Percentiles rank a stretch among this genome's conserved stretches.
Evolutionary conservation across 2,797 vertebrate genomes (phyloP).

Genomic region (Neosilurus mollespiculum): DNA sequence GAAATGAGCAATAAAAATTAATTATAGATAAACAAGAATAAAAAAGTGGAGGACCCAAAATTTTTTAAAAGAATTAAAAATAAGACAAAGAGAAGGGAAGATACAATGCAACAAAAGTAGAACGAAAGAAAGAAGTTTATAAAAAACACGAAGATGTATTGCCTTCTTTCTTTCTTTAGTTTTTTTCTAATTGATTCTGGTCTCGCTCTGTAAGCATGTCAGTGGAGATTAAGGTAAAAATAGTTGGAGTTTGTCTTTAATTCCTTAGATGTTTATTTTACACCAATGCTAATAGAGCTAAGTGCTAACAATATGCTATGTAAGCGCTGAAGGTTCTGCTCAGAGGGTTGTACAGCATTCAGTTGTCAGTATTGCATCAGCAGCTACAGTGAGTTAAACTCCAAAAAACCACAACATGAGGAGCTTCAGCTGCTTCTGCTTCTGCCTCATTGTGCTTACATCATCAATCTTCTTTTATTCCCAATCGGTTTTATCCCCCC

Average conservation of each 20-base stretch:
- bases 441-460: conserved; percentile 71
- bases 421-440: conserved; percentile 64
- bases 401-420: neutral
- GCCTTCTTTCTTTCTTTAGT: neutral
- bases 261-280: neutral
- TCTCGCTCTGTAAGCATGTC: neutral
- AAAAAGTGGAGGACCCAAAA: too few relatives aligned
- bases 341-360: neutral
- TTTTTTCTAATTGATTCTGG: neutral
- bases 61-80: too few relatives aligned
- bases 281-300: neutral
- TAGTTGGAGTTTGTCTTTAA: neutral
- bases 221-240: neutral
- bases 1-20: too few relatives aligned
- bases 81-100: too few relatives aligned
- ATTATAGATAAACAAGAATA: too few relatives aligned
- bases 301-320: conserved; percentile 30
- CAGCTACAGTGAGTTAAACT: conserved; percentile 15
- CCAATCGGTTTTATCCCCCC: neutral
- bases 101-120: too few relatives aligned
- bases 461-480: conserved; percentile 6
- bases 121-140: neutral
- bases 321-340: neutral
- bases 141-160: neutral
- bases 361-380: conserved; percentile 19